Percentiles rank a stretch among this genome's conserved stretches.
These are phyloP conservation scores for Corydoras sp. DNA, from an alignment of 2,113 vertebrate species.

Conservation along the genomic window DNA sequence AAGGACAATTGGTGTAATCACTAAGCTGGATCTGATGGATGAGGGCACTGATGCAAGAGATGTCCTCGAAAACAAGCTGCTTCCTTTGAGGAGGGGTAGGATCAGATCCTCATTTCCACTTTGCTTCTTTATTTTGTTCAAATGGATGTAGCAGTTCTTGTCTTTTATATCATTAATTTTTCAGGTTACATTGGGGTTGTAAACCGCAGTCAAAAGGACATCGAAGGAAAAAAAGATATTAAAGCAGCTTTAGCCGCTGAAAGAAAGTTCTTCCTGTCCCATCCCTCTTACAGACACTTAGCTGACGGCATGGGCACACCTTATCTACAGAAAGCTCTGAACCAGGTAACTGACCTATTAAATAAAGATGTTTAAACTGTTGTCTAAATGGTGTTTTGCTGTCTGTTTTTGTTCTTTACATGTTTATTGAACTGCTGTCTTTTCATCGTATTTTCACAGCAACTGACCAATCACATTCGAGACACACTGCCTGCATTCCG, in stretches of 20 bases:
- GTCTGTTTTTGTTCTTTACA: too few species aligned
- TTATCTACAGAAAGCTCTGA: conserved; percentile 74
- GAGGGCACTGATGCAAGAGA: conserved; percentile 88
- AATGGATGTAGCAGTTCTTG: too few species aligned
- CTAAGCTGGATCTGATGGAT: conserved; percentile 92
- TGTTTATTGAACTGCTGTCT: too few species aligned
- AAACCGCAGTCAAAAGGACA: conserved; percentile 85
- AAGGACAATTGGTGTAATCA: conserved; percentile 91
- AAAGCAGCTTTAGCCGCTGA: conserved; percentile 68
- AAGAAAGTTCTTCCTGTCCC: conserved; percentile 74
- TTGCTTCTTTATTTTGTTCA: too few species aligned
- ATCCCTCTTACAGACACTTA: conserved; percentile 72
- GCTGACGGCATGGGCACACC: conserved; percentile 79
- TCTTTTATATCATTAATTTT: too few species aligned
- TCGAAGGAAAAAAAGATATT: conserved; percentile 63
- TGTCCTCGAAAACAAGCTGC: conserved; percentile 85
- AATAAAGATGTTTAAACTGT: too few species aligned
- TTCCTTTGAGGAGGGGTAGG: conserved; percentile 84
- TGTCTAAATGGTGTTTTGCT: too few species aligned
- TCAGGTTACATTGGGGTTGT: conserved; percentile 82
- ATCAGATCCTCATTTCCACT: too few species aligned
- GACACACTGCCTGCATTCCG: conserved; percentile 85
- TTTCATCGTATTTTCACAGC: conserved; percentile 58
- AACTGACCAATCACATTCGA: conserved; percentile 94
- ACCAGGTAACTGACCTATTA: conserved; percentile 57